Evolutionary conservation across 1,140 invertebrate species (phyloP).

Genomic region (Periplaneta americana): DNA sequence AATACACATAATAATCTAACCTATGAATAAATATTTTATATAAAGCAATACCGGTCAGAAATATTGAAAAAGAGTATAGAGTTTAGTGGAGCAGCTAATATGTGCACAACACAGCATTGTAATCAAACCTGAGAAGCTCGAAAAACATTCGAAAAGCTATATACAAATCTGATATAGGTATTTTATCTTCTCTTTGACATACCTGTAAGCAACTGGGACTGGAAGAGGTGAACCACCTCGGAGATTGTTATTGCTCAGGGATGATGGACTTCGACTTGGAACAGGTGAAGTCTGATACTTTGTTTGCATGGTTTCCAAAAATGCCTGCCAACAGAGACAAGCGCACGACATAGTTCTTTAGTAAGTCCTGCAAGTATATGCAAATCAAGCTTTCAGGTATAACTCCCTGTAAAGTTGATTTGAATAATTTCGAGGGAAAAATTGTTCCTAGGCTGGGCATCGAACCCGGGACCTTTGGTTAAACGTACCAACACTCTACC

Average conservation of each 20-base stretch:
- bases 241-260: conserved; percentile 33
- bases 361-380: too few species aligned
- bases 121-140: not conserved
- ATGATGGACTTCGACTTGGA: conserved; percentile 39
- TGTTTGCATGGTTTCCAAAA: not conserved
- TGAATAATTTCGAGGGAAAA: too few species aligned
- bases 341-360: too few species aligned
- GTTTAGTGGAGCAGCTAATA: not conserved
- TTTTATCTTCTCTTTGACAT: too few species aligned
- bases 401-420: too few species aligned
- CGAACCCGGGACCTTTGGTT: too few species aligned
- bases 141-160: not conserved
- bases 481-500: too few species aligned
- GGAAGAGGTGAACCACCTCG: conserved; percentile 35
- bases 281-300: conserved; percentile 59
- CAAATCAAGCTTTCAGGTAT: too few species aligned
- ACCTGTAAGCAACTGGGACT: conserved; percentile 43
- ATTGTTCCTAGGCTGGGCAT: too few species aligned
- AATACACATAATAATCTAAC: too few species aligned
- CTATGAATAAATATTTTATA: not conserved
- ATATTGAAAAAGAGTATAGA: not conserved
- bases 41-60: not conserved
- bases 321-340: not conserved
- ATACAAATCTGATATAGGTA: not conserved
- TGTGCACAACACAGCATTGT: not conserved